Base-by-base conservation (phyloP, 2,113 vertebrate species). In the Hypocryptadius cinnamomeus region DNA sequence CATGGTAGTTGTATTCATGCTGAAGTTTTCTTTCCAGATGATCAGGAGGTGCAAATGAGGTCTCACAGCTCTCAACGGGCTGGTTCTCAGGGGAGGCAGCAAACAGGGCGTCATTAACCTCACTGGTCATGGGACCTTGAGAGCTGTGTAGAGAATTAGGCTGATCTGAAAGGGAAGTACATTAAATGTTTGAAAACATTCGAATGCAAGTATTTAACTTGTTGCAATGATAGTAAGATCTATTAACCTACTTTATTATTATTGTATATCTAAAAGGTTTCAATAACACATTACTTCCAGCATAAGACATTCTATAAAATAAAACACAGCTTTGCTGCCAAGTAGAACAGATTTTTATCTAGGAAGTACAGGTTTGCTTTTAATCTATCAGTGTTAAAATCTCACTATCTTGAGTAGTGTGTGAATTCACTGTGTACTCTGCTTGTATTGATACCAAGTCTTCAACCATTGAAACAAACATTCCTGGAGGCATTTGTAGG, bases 61-160 rank as follows among this genome's bases (percentile, higher is more conserved):
- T 76, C 65, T 97, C 96, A 1, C 96, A 92, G 59, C 73, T 97
- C 95, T 99, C 98, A 61, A 98, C 96, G 4, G 98, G 98, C 44
- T 91, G 93, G 19, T 96, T 94, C 8, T 37, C 48, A 4, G 37
- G 13, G 39, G 8, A 86, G 17, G 97, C 53, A 33, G 80, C 79
- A 71, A 98, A 97, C 53, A 84, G 63, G 61, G 59, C 94, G 63
- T 97, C 96, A 0, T 98, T 95, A 64, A 94, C 61, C 5, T 95
- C 65, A 8, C 84, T 95, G 15, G 44, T 74, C 6, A 14, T 8
- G 3, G 96, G 79, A 40, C 93, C 96, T 31, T 98, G 98, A 14
- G 98, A 98, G 85, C 99, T 99, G 87, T 98, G 96, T 53, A 99
- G 94, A 2, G 98, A 98, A 57, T 93, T 90, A 3, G 99, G 99